Evolutionary conservation across 2,888 invertebrate genomes (phyloP), one percentile per base, ranked within the genome.

Genomic region (Nomada flava): DNA sequence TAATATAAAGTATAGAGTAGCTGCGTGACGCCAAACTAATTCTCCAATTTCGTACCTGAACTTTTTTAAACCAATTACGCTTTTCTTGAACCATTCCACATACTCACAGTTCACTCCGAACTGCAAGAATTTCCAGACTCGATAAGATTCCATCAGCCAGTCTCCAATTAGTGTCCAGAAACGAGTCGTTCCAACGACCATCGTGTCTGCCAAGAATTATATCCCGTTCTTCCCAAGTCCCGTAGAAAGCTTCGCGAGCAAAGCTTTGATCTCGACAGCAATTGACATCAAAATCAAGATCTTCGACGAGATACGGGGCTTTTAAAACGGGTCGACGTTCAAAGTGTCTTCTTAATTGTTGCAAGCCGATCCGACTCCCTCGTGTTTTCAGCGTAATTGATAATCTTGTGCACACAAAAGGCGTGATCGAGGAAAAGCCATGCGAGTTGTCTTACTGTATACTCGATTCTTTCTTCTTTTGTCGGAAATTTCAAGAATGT

Each of bases 321-420:
- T n/a, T 50, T 26, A n/a, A 82, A 80, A n/a, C 52, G 20, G 65
- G 72, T 67, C 72, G 44, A 70, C 55, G 47, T 15, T 53, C 5
- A 59, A 79, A 82, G 63, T 55, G 62, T n/a, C 42, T 63, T 67
- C 62, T 76, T 73, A 79, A 79, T 76, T 69, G 72, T 73, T 76
- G 69, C 69, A n/a, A 79, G 57, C 52, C 23, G 23, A 64, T 50
- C 63, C 47, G 50, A 57, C 44, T 42, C 36, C 13, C 15, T 64
- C 62, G 47, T 4, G 18, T 29, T 20, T 67, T 42, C 50, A n/a
- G 29, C 20, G n/a, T 47, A 65, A 77, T 73, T 64, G 53, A 73
- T 73, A 62, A 36, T 47, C 60, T 50, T n/a, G 13, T 50, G 44
- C 50, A 1, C 20, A 18, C 13, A 20, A 42, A 52, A 26, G 29